These are phyloP conservation scores for Oreonectes daqikongensis DNA, from an alignment of 2,797 vertebrate genomes.

Conservation along the genomic window DNA sequence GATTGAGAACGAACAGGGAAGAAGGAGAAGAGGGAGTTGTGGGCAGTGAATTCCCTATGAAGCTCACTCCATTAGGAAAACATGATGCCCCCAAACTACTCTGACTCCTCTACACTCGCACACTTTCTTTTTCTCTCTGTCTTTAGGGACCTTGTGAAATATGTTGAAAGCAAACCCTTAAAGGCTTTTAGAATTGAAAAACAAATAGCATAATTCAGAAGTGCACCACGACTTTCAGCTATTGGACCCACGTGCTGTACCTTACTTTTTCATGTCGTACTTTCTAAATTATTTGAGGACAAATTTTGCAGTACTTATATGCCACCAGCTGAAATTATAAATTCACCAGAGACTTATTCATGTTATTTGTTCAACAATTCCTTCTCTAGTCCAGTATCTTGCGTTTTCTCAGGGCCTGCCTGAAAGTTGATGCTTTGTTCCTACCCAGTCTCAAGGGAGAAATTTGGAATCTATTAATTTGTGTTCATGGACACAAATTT, in stretches of 20 bases:
- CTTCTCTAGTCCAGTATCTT: not conserved
- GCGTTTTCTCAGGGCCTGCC: not conserved
- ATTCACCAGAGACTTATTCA: not conserved
- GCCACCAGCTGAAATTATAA: constrained; percentile 31
- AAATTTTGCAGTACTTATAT: constrained; percentile 39
- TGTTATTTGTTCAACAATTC: not conserved
- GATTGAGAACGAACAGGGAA: constrained; percentile 1
- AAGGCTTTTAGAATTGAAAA: constrained; percentile 66
- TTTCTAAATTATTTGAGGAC: constrained; percentile 56
- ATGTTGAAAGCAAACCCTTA: constrained; percentile 71
- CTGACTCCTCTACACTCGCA: constrained; percentile 15
- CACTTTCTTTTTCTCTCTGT: constrained; percentile 33
- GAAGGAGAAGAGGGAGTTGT: constrained; percentile 17
- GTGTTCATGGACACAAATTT: too few species aligned
- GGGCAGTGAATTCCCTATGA: constrained; percentile 42
- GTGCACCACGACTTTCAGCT: constrained; percentile 62
- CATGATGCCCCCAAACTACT: constrained; percentile 52
- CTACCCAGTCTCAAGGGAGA: too few species aligned
- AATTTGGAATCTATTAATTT: too few species aligned
- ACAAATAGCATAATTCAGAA: constrained; percentile 77
- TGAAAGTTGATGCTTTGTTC: too few species aligned
- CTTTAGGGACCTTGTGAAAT: constrained; percentile 62
- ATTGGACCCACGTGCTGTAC: constrained; percentile 44
- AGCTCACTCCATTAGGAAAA: constrained; percentile 51
- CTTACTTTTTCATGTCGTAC: constrained; percentile 34